phyloP scores from a whole-genome alignment of 2,888 invertebrate species.

The Lepidocyrtinus sp. region DNA sequence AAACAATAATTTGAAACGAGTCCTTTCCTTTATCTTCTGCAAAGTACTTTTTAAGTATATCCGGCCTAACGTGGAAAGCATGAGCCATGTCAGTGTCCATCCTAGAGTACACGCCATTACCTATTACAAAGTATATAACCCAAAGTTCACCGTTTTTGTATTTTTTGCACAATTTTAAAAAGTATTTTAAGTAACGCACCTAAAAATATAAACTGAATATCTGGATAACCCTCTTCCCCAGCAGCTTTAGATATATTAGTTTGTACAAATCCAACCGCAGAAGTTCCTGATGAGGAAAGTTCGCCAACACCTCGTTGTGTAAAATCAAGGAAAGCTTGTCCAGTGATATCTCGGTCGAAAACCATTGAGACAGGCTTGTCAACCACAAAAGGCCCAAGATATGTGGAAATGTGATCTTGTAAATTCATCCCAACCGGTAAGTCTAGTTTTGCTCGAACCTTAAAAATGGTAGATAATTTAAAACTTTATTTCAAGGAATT shows the following conservation, averaged over 20 bases:
- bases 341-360: conserved; percentile 60
- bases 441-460: conserved; percentile 58
- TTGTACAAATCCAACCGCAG: conserved; percentile 62
- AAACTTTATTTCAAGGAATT: not conserved
- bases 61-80: conserved; percentile 53
- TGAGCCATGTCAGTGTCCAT: conserved; percentile 59
- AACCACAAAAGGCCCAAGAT: conserved; percentile 61
- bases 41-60: conserved; percentile 60
- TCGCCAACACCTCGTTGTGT: conserved; percentile 30
- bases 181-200: no score
- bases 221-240: conserved; percentile 67
- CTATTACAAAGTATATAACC: not conserved
- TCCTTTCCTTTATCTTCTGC: conserved; percentile 58
- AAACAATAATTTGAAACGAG: conserved; percentile 64
- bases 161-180: no score
- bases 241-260: conserved; percentile 53
- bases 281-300: conserved; percentile 45
- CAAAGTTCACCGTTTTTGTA: no score
- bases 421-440: conserved; percentile 35
- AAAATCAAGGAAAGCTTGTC: conserved; percentile 34
- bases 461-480: not conserved
- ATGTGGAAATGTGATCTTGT: conserved; percentile 31
- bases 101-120: conserved; percentile 52
- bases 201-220: conserved; percentile 59
- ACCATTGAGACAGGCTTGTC: conserved; percentile 56